Evolutionary conservation across 2,888 invertebrate genomes (phyloP).

Genomic region (Agonopterix subpropinquella): DNA sequence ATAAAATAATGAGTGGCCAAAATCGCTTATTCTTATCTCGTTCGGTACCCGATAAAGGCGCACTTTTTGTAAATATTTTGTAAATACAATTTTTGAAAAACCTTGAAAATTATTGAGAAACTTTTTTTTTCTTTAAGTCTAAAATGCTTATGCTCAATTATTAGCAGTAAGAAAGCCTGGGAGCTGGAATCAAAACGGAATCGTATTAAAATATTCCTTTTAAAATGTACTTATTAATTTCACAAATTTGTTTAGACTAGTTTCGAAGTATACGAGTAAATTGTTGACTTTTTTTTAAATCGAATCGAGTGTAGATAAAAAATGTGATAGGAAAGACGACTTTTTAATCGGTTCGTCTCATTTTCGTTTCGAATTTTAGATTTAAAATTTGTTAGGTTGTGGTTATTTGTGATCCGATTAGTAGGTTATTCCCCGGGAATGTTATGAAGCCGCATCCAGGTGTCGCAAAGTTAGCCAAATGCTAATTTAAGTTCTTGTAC

Average conservation of each 20-base stretch:
- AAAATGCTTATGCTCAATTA: constrained; percentile 72
- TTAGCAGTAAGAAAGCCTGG: constrained; percentile 50
- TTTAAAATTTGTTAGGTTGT: constrained; percentile 49
- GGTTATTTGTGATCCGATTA: constrained; percentile 46
- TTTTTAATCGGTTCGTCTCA: constrained; percentile 45
- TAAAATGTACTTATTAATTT: constrained; percentile 31
- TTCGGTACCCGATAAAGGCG: constrained; percentile 27
- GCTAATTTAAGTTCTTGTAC: constrained; percentile 60
- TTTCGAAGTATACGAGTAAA: constrained; percentile 66
- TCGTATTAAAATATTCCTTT: constrained; percentile 30
- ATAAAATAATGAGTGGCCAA: constrained; percentile 55
- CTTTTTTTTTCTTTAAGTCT: constrained; percentile 50
- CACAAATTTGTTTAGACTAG: constrained; percentile 39
- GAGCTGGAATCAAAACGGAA: constrained; percentile 32
- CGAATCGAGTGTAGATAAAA: constrained; percentile 38
- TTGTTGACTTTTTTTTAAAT: constrained; percentile 47
- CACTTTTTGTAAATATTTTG: constrained; percentile 69
- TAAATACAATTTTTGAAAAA: constrained; percentile 64
- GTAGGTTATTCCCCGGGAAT: constrained; percentile 20
- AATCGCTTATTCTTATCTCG: constrained; percentile 42
- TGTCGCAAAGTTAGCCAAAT: constrained; percentile 67
- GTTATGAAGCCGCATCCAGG: constrained; percentile 20
- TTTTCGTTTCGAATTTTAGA: constrained; percentile 18
- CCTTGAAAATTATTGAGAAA: constrained; percentile 42
- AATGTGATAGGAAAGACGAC: constrained; percentile 64